phyloP scores from a whole-genome alignment of 2,797 vertebrate species.

The Neostethus bicornis region DNA sequence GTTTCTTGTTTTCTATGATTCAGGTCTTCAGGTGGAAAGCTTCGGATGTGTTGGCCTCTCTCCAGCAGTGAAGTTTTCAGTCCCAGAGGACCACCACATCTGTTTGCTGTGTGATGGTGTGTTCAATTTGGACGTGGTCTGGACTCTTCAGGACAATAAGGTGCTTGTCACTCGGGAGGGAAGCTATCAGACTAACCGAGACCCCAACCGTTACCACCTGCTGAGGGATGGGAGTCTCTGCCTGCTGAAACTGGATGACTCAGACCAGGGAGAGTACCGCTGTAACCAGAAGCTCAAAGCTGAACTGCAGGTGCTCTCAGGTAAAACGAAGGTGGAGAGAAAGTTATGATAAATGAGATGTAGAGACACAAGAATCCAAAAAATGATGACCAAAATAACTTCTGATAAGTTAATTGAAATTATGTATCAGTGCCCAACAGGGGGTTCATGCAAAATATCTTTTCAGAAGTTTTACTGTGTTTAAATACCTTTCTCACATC shows the following conservation, averaged over 20 bases:
- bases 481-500: too few relatives aligned
- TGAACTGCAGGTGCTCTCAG: slow-evolving; percentile 66
- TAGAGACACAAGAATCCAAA: not conserved
- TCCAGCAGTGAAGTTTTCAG: slow-evolving; percentile 35
- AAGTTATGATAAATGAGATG: slow-evolving; percentile 5
- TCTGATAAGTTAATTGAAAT: not conserved
- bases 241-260: slow-evolving; percentile 42
- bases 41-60: not conserved
- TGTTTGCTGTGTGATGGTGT: slow-evolving; percentile 39
- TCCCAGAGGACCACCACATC: slow-evolving; percentile 55
- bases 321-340: slow-evolving; percentile 23
- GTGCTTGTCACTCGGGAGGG: slow-evolving; percentile 34
- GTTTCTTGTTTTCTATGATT: not conserved
- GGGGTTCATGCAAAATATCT: too few relatives aligned
- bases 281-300: slow-evolving; percentile 62
- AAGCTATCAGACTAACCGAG: slow-evolving; percentile 15
- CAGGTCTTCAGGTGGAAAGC: not conserved
- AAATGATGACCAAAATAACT: not conserved
- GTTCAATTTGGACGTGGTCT: slow-evolving; percentile 17
- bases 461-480: too few relatives aligned
- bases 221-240: slow-evolving; percentile 29
- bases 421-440: too few relatives aligned
- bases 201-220: slow-evolving; percentile 31
- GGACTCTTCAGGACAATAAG: slow-evolving; percentile 45
- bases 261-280: slow-evolving; percentile 46